Percentiles rank a stretch among this genome's conserved stretches.
Evolutionary conservation across 2,888 invertebrate species (phyloP).

Genomic region (Stenchaetothrips biformis): DNA sequence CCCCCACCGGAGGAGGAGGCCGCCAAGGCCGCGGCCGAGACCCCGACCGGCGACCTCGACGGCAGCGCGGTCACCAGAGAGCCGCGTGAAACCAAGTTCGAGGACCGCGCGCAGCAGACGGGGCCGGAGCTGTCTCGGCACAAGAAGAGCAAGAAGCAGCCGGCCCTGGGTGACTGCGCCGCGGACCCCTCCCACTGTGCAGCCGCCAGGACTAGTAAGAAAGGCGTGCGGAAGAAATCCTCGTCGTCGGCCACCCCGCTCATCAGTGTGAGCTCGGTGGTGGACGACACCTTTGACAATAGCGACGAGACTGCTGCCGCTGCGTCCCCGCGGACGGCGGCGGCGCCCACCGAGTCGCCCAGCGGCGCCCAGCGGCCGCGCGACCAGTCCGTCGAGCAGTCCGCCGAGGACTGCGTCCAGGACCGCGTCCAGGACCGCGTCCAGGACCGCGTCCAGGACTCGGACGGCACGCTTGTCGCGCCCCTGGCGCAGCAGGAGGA

Average conservation of each 20-base stretch:
- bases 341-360: conserved; percentile 30
- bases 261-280: conserved; percentile 69
- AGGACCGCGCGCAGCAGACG: conserved; percentile 16
- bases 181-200: conserved; percentile 43
- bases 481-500: conserved; percentile 44
- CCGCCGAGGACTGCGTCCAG: conserved; percentile 30
- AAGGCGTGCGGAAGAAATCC: conserved; percentile 36
- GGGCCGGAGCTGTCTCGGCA: not conserved
- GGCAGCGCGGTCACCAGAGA: conserved; percentile 2
- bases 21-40: conserved; percentile 37
- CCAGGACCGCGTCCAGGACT: conserved; percentile 30
- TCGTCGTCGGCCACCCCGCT: conserved; percentile 53
- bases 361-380: conserved; percentile 33
- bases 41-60: conserved; percentile 39
- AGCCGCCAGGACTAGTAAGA: conserved; percentile 30
- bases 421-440: conserved; percentile 33
- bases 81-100: not conserved
- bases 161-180: conserved; percentile 39
- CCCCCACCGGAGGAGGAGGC: not conserved
- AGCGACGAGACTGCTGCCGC: conserved; percentile 30
- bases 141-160: conserved; percentile 19
- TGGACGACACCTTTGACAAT: conserved; percentile 51
- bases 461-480: conserved; percentile 58
- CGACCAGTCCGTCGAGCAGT: conserved; percentile 34
- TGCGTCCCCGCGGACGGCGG: conserved; percentile 33